These are phyloP conservation scores for Trinectes maculatus DNA, from an alignment of 2,113 vertebrate species.

Conservation along the genomic window DNA sequence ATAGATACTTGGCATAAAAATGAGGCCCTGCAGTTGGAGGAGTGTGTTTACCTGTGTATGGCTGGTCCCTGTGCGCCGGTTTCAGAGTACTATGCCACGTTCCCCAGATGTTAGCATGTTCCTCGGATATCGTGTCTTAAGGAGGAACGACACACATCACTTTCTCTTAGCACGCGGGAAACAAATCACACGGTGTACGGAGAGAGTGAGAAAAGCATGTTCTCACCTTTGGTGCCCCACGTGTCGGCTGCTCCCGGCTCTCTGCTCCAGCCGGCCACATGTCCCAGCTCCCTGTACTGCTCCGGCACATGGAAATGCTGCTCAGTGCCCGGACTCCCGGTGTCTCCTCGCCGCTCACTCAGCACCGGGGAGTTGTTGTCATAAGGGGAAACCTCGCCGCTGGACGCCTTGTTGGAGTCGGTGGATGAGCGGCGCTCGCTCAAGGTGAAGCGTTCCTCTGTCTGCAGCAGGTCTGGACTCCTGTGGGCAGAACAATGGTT, in stretches of 20 bases:
- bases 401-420: constrained; percentile 94
- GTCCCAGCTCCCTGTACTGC: constrained; percentile 82
- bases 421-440: constrained; percentile 91
- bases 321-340: constrained; percentile 73
- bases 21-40: too few species aligned
- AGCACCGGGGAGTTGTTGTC: constrained; percentile 97
- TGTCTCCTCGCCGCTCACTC: constrained; percentile 82
- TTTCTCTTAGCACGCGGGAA: neutral
- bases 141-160: constrained; percentile 13
- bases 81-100: constrained; percentile 95
- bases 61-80: constrained; percentile 86
- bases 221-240: constrained; percentile 84
- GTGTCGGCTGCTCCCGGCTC: constrained; percentile 81
- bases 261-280: constrained; percentile 82
- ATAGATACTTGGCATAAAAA: neutral
- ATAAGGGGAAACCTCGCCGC: constrained; percentile 95
- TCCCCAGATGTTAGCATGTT: constrained; percentile 93
- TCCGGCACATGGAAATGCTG: constrained; percentile 85
- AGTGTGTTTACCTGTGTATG: constrained; percentile 83
- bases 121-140: constrained; percentile 82
- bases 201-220: neutral
- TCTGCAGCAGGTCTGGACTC: constrained; percentile 86
- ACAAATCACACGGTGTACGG: neutral
- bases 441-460: constrained; percentile 87
- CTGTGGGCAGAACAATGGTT: constrained; percentile 71